Conservation (phyloP, 2,888 invertebrate species). For the Drosophila phalerata region DNA sequence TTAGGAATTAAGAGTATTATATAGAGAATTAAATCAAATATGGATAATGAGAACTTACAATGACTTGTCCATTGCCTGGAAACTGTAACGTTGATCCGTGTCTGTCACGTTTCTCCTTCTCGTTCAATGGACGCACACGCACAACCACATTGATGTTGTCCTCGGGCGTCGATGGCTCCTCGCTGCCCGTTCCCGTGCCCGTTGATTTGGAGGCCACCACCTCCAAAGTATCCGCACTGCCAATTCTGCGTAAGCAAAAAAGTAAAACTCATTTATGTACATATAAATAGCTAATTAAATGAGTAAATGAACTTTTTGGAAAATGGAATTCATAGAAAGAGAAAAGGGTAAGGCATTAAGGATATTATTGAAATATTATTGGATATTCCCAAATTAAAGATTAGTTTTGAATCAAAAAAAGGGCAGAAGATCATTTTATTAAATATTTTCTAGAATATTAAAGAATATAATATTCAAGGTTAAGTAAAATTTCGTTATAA, state of each 20-base stretch:
- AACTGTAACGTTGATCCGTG: conserved; percentile 92
- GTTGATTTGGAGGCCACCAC: conserved; percentile 85
- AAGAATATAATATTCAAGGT: background rate
- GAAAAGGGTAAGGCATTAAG: background rate
- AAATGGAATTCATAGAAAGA: background rate
- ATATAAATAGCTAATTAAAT: conserved; percentile 28
- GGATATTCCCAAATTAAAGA: too few species aligned
- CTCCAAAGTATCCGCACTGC: conserved; percentile 85
- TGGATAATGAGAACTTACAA: conserved; percentile 78
- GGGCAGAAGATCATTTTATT: too few species aligned
- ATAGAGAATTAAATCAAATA: background rate
- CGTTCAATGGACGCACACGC: conserved; percentile 92
- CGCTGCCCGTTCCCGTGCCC: conserved; percentile 82
- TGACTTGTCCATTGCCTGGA: conserved; percentile 95
- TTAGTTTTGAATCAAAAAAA: too few species aligned
- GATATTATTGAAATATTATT: background rate
- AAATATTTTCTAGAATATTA: too few species aligned
- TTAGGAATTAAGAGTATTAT: background rate
- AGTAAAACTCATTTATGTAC: conserved; percentile 23
- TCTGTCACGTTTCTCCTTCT: conserved; percentile 90
- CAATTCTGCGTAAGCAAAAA: conserved; percentile 75
- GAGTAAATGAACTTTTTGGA: background rate
- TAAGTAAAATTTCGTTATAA: background rate
- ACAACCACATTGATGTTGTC: conserved; percentile 96
- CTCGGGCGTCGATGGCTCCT: conserved; percentile 86